Base-by-base conservation (phyloP, 2,888 invertebrate species). In the Sylvicola fuscatus region DNA sequence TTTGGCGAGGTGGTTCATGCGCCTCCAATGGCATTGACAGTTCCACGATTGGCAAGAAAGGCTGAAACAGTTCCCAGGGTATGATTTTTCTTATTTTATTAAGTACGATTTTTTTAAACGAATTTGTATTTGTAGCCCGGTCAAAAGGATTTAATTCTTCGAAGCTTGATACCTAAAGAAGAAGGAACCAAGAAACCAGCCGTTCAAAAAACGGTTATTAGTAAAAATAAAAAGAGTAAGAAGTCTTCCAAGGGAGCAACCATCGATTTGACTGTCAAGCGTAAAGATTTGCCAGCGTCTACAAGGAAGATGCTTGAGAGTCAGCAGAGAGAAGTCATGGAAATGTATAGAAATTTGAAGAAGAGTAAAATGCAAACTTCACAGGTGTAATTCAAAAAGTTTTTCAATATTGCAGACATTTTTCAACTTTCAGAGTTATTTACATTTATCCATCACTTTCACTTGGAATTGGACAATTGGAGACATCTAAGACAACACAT, bases 1-100 rank as follows among this genome's bases (percentile, higher is more conserved):
- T 84, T 84, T 59, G 83, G 83, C 0, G 83, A 82, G 49, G 64
- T 72, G 34, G 72, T 65, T 3, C 72, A 76, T 54, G 76, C 68
- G 35, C 83, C 84, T 37, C 83, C 84, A 26, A 54, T 64, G 35
- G 58, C 82, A 28, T 57, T 51, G 29, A 50, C 59, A 3, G 50
- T 56, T 34, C 71, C 74, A 2, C 61, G 60, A 37, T 64, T 61
- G 45, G 64, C 62, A 30, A 46, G 49, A 33, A 58, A 56, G 35
- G 47, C 45, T 33, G 54, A 53, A 38, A 54, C 50, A 8, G 56
- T 56, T 2, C 57, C 62, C 28, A 54, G 65, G 40, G 64, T 58
- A 44, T 38, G 37, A 17, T 8, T 15, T n/a, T n/a, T n/a, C n/a
- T n/a, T 26, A n/a, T 21, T 35, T 27, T 27, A 33, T 39, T 29